Evolutionary conservation across 2,888 invertebrate genomes (phyloP).

Genomic region (Netelia inedita): DNA sequence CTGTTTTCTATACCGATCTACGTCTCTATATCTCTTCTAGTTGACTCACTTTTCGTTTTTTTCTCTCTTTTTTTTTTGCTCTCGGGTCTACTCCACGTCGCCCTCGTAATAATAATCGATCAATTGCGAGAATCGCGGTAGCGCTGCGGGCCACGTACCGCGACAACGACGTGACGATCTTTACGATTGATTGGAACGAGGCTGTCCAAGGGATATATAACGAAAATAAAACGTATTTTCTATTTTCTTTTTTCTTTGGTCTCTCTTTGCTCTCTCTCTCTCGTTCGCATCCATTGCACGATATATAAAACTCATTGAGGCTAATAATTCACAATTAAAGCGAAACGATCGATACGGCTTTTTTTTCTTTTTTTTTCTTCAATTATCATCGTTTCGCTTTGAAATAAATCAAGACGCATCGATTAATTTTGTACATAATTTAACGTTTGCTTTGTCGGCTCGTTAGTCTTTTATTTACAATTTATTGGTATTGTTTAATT

Average conservation of each 20-base stretch:
- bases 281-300: neutral
- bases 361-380: neutral
- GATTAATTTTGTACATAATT: neutral
- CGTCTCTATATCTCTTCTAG: neutral
- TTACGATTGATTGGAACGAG: slow-evolving; percentile 20
- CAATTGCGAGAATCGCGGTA: slow-evolving; percentile 25
- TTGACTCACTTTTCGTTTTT: neutral
- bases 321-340: slow-evolving; percentile 24
- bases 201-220: neutral
- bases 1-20: too few species aligned
- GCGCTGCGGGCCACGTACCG: slow-evolving; percentile 21
- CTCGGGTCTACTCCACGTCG: neutral
- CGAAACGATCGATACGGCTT: neutral
- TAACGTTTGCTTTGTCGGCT: neutral
- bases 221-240: neutral
- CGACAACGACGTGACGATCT: slow-evolving; percentile 12
- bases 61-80: neutral
- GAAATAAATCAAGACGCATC: neutral
- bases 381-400: neutral
- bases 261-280: neutral
- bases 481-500: neutral
- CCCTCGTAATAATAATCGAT: slow-evolving; percentile 26
- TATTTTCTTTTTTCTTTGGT: slow-evolving; percentile 7
- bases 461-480: neutral
- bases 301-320: slow-evolving; percentile 13